phyloP scores from a whole-genome alignment of 1,140 invertebrate genomes.

The Drosophila suzukii region DNA sequence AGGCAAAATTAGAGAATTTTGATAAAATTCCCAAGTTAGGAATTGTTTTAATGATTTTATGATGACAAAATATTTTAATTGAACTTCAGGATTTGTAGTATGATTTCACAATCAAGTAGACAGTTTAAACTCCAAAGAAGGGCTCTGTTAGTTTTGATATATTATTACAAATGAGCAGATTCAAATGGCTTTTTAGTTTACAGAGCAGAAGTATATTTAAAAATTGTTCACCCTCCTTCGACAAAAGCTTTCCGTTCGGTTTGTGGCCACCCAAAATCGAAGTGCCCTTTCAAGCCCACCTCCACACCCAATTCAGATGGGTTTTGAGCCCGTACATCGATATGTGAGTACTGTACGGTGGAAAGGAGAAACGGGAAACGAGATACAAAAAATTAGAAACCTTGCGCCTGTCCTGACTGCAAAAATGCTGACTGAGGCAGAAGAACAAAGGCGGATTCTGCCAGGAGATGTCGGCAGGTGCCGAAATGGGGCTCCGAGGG shows the following conservation, averaged over 20 bases:
- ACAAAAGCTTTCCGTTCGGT: not conserved
- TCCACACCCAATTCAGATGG: not conserved
- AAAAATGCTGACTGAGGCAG: slow-evolving; percentile 76
- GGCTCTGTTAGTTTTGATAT: not conserved
- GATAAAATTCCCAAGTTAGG: too few species aligned
- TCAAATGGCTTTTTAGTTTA: not conserved
- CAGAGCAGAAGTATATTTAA: not conserved
- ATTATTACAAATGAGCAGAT: not conserved
- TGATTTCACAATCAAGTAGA: too few species aligned
- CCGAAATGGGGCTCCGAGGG: not conserved
- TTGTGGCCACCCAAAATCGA: slow-evolving; percentile 11
- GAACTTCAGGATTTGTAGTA: too few species aligned
- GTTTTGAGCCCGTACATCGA: slow-evolving; percentile 42
- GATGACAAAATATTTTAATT: too few species aligned
- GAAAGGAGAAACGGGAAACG: not conserved
- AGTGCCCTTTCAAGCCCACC: slow-evolving; percentile 6
- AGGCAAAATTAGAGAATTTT: too few species aligned
- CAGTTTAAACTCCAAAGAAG: not conserved
- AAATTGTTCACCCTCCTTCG: not conserved
- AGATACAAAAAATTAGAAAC: slow-evolving; percentile 26
- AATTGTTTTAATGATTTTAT: too few species aligned
- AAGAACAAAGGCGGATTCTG: slow-evolving; percentile 72
- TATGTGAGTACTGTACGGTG: slow-evolving; percentile 32
- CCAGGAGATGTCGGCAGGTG: slow-evolving; percentile 51
- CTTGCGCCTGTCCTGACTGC: slow-evolving; percentile 40